A percentile compares a stretch with the other conserved stretches of the same genome.
phyloP scores from a whole-genome alignment of 2,113 vertebrate genomes.

The Cyprinodon variegatus region DNA sequence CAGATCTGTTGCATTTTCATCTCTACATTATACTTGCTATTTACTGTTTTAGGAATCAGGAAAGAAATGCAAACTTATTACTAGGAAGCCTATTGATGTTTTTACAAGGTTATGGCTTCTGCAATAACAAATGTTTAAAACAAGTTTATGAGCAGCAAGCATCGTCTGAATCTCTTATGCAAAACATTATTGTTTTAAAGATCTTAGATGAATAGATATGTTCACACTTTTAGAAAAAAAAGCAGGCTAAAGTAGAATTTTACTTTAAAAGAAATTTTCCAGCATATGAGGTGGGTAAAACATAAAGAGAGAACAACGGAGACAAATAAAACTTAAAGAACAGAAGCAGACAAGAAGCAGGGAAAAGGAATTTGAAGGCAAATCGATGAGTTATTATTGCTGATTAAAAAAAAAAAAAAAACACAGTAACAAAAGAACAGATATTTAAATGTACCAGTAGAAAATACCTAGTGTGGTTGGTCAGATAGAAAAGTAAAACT shows the following conservation, averaged over 20 bases:
- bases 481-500: not conserved
- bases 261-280: not conserved
- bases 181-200: too few species aligned
- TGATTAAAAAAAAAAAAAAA: not conserved
- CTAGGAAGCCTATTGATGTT: too few species aligned
- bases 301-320: not conserved
- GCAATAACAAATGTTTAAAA: too few species aligned
- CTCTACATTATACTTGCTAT: too few species aligned
- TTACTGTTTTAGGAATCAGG: too few species aligned
- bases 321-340: not conserved
- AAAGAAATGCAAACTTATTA: too few species aligned
- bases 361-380: slow-evolving; percentile 22
- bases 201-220: not conserved
- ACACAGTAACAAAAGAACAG: not conserved
- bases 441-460: not conserved
- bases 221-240: not conserved
- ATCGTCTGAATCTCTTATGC: too few species aligned
- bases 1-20: not conserved
- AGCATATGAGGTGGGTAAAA: not conserved
- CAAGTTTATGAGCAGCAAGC: too few species aligned
- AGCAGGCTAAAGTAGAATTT: not conserved
- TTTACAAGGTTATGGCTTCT: too few species aligned
- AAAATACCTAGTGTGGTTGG: not conserved
- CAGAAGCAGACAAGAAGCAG: not conserved
- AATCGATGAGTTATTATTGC: not conserved